These are phyloP conservation scores for Drosophila miranda DNA, from an alignment of 1,140 invertebrate genomes.

Conservation along the genomic window DNA sequence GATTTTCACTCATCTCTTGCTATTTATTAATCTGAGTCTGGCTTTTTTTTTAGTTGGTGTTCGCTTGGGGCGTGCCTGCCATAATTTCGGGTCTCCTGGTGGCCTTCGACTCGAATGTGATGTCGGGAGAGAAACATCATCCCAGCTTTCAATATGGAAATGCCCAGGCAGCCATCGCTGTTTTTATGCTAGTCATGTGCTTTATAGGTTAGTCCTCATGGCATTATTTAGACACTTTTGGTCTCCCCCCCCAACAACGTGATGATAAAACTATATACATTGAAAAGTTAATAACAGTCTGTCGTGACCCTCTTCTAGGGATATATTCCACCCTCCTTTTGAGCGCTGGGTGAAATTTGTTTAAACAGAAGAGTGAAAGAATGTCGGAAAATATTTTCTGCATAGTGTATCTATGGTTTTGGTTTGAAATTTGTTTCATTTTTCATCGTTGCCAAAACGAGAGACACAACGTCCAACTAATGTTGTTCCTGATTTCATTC, in stretches of 20 bases:
- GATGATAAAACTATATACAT: conserved; percentile 30
- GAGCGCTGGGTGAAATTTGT: too few relatives aligned
- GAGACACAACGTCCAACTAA: too few relatives aligned
- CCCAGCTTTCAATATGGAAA: conserved; percentile 92
- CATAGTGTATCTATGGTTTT: too few relatives aligned
- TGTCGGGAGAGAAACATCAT: conserved; percentile 85
- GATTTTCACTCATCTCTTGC: rapidly evolving
- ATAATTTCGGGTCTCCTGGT: conserved; percentile 84
- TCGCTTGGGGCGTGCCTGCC: conserved; percentile 88
- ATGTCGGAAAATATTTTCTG: too few relatives aligned
- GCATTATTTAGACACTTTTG: too few relatives aligned
- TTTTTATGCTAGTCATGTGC: conserved; percentile 86
- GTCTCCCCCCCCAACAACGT: not conserved
- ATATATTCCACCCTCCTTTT: too few relatives aligned
- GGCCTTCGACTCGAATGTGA: conserved; percentile 82
- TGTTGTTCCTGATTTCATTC: too few relatives aligned
- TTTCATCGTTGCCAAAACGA: too few relatives aligned
- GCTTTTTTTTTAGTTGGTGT: conserved; percentile 84
- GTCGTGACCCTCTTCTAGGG: conserved; percentile 1
- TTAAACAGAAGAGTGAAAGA: too few relatives aligned
- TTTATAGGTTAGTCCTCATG: conserved; percentile 84
- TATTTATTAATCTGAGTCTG: not conserved
- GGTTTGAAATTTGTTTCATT: too few relatives aligned
- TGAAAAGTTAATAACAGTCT: conserved; percentile 56
- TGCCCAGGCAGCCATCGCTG: conserved; percentile 87